A percentile compares a stretch with the other conserved stretches of the same genome.
Evolutionary conservation across 2,797 vertebrate species (phyloP).

Genomic region (Lophius americanus): DNA sequence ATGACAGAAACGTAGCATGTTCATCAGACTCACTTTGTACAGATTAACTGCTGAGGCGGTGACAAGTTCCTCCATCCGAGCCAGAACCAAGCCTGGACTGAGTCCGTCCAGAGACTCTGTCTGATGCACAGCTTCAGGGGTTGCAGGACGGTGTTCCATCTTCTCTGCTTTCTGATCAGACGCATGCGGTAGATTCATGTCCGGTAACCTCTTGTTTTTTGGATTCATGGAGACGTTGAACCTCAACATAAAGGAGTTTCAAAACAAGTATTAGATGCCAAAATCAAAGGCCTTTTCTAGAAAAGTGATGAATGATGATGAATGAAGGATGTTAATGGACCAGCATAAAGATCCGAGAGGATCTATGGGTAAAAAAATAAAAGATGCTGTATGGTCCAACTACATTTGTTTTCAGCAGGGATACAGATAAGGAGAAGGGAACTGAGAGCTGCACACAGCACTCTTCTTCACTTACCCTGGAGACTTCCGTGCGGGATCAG

Average conservation of each 20-base stretch:
- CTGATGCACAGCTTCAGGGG: not conserved
- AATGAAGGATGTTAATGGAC: too few species aligned
- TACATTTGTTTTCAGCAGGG: not conserved
- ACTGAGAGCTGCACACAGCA: not conserved
- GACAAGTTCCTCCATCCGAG: conserved; percentile 33
- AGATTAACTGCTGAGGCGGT: conserved; percentile 26
- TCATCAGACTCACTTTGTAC: conserved; percentile 23
- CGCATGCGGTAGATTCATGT: conserved; percentile 33
- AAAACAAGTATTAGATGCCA: not conserved
- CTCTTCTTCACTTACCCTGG: conserved; percentile 10
- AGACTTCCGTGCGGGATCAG: conserved; percentile 5
- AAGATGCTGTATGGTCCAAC: too few species aligned
- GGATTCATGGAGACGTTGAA: conserved; percentile 22
- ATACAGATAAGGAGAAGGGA: not conserved
- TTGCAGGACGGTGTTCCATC: not conserved
- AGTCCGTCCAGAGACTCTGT: conserved; percentile 32
- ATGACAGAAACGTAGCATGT: not conserved
- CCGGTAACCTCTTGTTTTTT: not conserved
- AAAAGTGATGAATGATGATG: not conserved
- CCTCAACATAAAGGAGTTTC: not conserved
- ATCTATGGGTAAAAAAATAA: too few species aligned
- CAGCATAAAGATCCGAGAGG: too few species aligned
- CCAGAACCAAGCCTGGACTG: conserved; percentile 14
- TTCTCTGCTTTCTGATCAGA: conserved; percentile 16
- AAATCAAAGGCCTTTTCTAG: too few species aligned